These are phyloP conservation scores for Amiota minor DNA, from an alignment of 2,888 invertebrate species.

Conservation along the genomic window DNA sequence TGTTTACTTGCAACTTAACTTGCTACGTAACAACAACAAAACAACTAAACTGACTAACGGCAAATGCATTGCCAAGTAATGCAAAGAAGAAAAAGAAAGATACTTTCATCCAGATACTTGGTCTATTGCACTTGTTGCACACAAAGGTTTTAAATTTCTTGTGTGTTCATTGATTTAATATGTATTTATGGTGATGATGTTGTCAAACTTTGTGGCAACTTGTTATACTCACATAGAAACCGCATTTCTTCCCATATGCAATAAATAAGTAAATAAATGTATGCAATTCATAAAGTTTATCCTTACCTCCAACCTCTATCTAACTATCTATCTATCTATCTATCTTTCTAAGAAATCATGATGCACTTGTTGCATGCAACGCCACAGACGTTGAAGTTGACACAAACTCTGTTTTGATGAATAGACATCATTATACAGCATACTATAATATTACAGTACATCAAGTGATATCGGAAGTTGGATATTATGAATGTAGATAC, in stretches of 20 bases:
- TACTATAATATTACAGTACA: too few relatives aligned
- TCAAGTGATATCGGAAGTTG: conserved; percentile 16
- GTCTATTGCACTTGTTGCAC: neutral
- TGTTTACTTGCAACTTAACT: conserved; percentile 23
- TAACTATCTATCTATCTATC: too few relatives aligned
- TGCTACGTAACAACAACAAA: conserved; percentile 11
- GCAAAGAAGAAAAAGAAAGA: neutral
- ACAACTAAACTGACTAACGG: neutral
- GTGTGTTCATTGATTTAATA: neutral
- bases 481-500: conserved; percentile 7
- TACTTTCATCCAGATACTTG: neutral
- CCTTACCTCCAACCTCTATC: too few relatives aligned
- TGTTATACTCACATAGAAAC: too few relatives aligned
- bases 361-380: conserved; percentile 21
- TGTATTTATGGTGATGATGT: conserved; percentile 29
- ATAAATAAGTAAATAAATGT: conserved; percentile 6
- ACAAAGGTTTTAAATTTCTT: neutral
- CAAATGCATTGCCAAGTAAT: neutral
- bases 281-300: too few relatives aligned
- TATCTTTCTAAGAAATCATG: neutral
- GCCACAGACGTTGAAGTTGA: neutral
- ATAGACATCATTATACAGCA: neutral
- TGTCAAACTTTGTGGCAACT: conserved; percentile 25
- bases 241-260: neutral
- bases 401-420: neutral